Evolutionary conservation across 2,797 vertebrate species (phyloP), one percentile per base, ranked within the genome.

Genomic region (Enteromius argenteus): DNA sequence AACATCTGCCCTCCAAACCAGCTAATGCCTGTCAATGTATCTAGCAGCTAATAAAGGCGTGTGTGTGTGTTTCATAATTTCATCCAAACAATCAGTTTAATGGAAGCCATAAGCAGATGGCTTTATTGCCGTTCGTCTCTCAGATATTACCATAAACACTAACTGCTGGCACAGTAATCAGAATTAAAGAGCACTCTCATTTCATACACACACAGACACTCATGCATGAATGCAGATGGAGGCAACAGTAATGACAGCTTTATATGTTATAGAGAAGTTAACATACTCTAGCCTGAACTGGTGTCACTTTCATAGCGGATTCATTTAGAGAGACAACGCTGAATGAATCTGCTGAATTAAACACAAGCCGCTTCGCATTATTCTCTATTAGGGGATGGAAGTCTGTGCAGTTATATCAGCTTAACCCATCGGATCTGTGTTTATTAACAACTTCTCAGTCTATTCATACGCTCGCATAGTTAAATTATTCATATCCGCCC

Each of bases 131-230:
- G 89, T 90, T 92, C 92, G 91, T 90, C 93, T 94, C 92, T 94
- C 93, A 90, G 92, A 93, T 94, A 93, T 91, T 93, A 96, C 94
- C 93, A 94, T 95, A 94, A 93, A 94, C 95, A 94, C 94, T 96
- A 96, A 97, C 96, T 94, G 93, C 92, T 90, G 90, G 94, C 94
- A 90, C 94, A 90, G 92, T 93, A 92, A 95, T 95, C 94, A 95
- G 94, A 92, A 95, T 96, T 96, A 96, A 96, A 96, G 94, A 94
- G 94, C 93, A 83, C 77, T 84, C 85, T 80, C 78, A 84, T 56
- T 82, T 74, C 46, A 73, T 11, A 51, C 21, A 75, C 49, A 75
- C 49, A 79, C 58, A 86, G 46, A 81, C 72, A 56, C 72, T 30
- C 53, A 78, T 5, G 7, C 51, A 75, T 27, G 23, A 39, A 81